Evolutionary conservation across 2,888 invertebrate species (phyloP).

Genomic region (Tenthredo livida): DNA sequence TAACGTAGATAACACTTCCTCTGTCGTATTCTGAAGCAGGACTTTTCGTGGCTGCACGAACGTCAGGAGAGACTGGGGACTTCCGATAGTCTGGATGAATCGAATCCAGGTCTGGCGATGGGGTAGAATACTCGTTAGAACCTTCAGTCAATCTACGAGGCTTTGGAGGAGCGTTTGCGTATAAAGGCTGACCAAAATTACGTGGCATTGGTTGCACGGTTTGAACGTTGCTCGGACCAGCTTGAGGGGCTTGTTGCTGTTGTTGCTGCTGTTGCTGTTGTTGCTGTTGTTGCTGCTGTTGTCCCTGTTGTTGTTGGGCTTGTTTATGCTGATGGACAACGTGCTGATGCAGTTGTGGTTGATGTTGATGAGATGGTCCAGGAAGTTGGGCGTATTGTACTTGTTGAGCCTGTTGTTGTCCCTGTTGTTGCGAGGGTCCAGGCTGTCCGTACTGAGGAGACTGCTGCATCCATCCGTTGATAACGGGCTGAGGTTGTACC

Average conservation of each 20-base stretch:
- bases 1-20: constrained; percentile 64
- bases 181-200: constrained; percentile 85
- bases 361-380: constrained; percentile 65
- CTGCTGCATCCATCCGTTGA: constrained; percentile 72
- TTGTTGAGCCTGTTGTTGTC: constrained; percentile 60
- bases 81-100: constrained; percentile 66
- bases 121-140: constrained; percentile 84
- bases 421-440: constrained; percentile 61
- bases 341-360: constrained; percentile 64
- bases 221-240: constrained; percentile 67
- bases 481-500: constrained; percentile 64
- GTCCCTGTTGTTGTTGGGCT: constrained; percentile 53
- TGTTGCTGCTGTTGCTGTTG: constrained; percentile 67
- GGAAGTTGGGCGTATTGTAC: constrained; percentile 59
- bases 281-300: constrained; percentile 69
- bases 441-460: constrained; percentile 67
- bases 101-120: constrained; percentile 79
- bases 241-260: constrained; percentile 72
- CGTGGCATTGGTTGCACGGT: constrained; percentile 72
- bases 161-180: constrained; percentile 94
- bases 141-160: constrained; percentile 89
- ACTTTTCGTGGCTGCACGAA: constrained; percentile 67
- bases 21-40: constrained; percentile 70
- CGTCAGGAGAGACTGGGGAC: constrained; percentile 69
- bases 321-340: constrained; percentile 58